phyloP scores from a whole-genome alignment of 2,888 invertebrate genomes.

The Thymelicus acteon region DNA sequence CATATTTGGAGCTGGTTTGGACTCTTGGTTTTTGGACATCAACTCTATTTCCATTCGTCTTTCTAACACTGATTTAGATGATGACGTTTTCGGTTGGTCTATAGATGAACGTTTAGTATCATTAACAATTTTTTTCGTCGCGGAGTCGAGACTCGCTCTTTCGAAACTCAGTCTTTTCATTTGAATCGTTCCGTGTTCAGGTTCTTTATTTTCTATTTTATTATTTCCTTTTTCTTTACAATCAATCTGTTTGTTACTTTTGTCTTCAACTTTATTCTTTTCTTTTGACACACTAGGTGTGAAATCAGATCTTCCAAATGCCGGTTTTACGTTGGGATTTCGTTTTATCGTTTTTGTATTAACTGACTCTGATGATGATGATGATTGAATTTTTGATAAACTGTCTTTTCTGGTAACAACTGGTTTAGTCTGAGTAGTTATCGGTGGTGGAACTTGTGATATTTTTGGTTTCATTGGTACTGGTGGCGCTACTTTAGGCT shows the following conservation, averaged over 20 bases:
- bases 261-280: conserved; percentile 45
- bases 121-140: conserved; percentile 59
- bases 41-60: conserved; percentile 78
- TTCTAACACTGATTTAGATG: conserved; percentile 71
- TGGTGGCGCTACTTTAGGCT: conserved; percentile 86
- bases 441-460: conserved; percentile 56
- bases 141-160: conserved; percentile 79
- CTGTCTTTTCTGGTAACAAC: conserved; percentile 48
- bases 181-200: conserved; percentile 67
- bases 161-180: conserved; percentile 78
- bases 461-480: conserved; percentile 87
- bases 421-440: conserved; percentile 51
- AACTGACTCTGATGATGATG: conserved; percentile 62
- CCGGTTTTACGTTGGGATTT: conserved; percentile 58
- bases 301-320: conserved; percentile 59
- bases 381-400: conserved; percentile 56
- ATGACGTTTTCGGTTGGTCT: conserved; percentile 66
- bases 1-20: conserved; percentile 52
- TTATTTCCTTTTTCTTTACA: conserved; percentile 36
- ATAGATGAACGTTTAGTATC: conserved; percentile 55
- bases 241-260: conserved; percentile 28
- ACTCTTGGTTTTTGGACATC: conserved; percentile 62
- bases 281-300: conserved; percentile 50
- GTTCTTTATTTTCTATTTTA: conserved; percentile 42
- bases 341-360: conserved; percentile 64